Base-by-base conservation (phyloP, 2,888 invertebrate genomes). In the Eupithecia insigniata region DNA sequence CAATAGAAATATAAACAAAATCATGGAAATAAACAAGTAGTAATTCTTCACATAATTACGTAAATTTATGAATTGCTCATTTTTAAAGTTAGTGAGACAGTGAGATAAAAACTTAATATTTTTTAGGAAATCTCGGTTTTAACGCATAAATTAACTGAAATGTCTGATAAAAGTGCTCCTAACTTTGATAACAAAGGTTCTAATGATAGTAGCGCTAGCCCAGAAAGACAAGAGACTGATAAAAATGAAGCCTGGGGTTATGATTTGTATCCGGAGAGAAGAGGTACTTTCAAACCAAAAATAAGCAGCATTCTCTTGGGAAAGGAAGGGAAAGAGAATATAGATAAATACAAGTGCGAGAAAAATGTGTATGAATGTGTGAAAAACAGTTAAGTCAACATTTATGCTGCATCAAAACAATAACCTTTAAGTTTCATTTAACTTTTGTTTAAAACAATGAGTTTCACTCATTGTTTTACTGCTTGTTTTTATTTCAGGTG, bases 261-360 rank as follows among this genome's bases (percentile, higher is more conserved):
- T 84, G 97, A 97, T 91, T 92, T 98, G 75, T 98, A 97, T 86
- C 98, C 98, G 0, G 97, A 98, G 88, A 95, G 98, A 81, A 95
- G 96, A 82, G 96, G 96, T 0, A 90, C 94, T 46, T 95, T 93
- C 80, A 94, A 95, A 76, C 93, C 95, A 0, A 95, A 91, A 82
- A 89, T 96, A 87, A 85, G 90, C 2, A 94, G 95, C 72, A 88
- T 96, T 60, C 80, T 97, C 0, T 86, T 96, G 18, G 95, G 96
- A 6, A 91, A 95, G 64, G 96, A 96, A 87, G 97, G 97, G 43
- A 95, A 95, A 77, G 97, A 97, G 86, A 95, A 92, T 69, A 89
- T 96, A 18, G 96, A 96, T 43, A 97, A 96, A 89, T 90, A 96
- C 0, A 96, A 96, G 89, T 98, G 98, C 85, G 98, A 98, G 91